A percentile compares a stretch with the other conserved stretches of the same genome.
Evolutionary conservation across 1,140 invertebrate genomes (phyloP).

Genomic region (Diorhabda carinulata): DNA sequence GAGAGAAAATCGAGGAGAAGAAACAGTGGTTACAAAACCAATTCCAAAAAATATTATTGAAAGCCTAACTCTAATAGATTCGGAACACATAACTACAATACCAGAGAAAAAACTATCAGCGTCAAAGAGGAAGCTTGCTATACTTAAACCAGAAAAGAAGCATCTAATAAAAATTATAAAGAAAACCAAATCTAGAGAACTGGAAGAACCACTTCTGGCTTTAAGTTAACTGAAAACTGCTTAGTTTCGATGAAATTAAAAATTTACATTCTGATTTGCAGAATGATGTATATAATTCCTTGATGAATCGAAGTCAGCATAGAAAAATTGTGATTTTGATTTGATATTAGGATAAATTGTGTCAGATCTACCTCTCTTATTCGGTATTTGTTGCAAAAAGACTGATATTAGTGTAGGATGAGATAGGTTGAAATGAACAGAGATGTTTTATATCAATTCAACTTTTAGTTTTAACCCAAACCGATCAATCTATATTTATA

Average conservation of each 20-base stretch:
- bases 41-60: slow-evolving; percentile 79
- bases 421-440: neutral
- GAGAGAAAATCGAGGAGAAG: slow-evolving; percentile 10
- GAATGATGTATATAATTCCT: neutral
- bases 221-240: slow-evolving; percentile 55
- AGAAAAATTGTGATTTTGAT: neutral
- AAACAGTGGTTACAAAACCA: slow-evolving; percentile 44
- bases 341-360: neutral
- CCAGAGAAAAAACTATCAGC: slow-evolving; percentile 56
- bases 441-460: too few species aligned
- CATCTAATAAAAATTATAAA: slow-evolving; percentile 54
- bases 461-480: too few species aligned
- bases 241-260: neutral
- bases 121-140: slow-evolving; percentile 62
- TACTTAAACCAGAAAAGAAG: slow-evolving; percentile 60
- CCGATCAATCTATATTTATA: too few species aligned
- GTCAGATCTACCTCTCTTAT: neutral
- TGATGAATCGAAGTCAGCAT: neutral
- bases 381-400: neutral
- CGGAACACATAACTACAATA: slow-evolving; percentile 50
- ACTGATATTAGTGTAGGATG: neutral
- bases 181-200: slow-evolving; percentile 48
- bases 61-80: slow-evolving; percentile 66
- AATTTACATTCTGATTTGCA: neutral
- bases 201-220: slow-evolving; percentile 62